Conservation (phyloP, 2,888 invertebrate genomes). For the Rhagonycha fulva region DNA sequence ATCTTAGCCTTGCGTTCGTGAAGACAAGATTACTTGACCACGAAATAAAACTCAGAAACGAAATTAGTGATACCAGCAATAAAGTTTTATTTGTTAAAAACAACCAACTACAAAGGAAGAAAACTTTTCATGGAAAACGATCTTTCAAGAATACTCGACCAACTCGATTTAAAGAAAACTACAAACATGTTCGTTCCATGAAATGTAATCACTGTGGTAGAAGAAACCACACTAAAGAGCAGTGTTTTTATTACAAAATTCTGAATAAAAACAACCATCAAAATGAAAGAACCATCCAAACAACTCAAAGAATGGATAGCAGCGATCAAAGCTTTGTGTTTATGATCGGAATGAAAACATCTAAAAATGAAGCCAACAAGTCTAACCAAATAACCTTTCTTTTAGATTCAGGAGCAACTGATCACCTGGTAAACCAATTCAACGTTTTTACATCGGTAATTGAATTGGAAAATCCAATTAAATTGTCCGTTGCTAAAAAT, state of each 20-base stretch:
- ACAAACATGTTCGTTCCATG: background rate
- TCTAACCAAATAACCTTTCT: no score
- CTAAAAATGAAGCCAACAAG: no score
- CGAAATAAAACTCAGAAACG: slow-evolving; percentile 25
- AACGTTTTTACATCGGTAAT: no score
- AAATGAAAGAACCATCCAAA: slow-evolving; percentile 3
- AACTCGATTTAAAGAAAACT: no score
- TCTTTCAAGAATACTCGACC: no score
- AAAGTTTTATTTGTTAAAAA: background rate
- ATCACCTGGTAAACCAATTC: no score
- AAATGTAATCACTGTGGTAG: background rate
- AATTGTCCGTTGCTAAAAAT: background rate
- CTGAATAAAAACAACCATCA: background rate
- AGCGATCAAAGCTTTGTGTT: no score
- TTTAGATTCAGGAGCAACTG: no score
- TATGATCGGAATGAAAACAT: no score
- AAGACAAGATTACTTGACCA: slow-evolving; percentile 30
- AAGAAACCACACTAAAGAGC: background rate
- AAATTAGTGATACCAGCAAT: background rate
- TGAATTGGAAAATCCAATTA: background rate
- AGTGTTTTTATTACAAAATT: background rate
- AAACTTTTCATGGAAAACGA: no score
- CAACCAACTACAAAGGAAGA: background rate
- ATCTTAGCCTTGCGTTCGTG: no score
- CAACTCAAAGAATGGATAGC: no score